phyloP scores from a whole-genome alignment of 2,113 vertebrate genomes.

The Ailuropoda melanoleuca region DNA sequence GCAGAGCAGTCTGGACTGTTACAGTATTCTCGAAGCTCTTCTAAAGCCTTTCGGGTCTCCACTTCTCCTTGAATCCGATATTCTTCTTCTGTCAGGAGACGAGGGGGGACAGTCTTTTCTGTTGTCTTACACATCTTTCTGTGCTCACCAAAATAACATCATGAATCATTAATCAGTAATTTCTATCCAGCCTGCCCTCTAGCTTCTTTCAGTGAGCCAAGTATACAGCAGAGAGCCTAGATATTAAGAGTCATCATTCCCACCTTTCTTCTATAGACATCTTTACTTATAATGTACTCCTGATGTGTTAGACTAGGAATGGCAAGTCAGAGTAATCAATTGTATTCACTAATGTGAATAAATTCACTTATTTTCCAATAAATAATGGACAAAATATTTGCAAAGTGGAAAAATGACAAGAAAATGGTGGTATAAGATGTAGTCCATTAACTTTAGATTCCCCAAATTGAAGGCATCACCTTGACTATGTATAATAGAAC shows the following conservation, averaged over 20 bases:
- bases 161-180: constrained; percentile 62
- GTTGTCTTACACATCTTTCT: constrained; percentile 85
- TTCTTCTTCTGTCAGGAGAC: constrained; percentile 94
- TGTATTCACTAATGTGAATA: constrained; percentile 23
- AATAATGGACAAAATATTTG: constrained; percentile 9
- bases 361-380: constrained; percentile 50
- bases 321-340: not conserved
- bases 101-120: constrained; percentile 85
- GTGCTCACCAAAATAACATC: constrained; percentile 76
- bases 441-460: not conserved
- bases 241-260: not conserved
- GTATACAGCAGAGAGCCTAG: not conserved
- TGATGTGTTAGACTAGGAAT: not conserved
- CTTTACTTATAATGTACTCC: not conserved
- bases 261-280: not conserved
- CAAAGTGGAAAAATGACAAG: constrained; percentile 49
- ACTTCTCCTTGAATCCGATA: constrained; percentile 91
- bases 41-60: constrained; percentile 92
- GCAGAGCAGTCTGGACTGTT: constrained; percentile 92
- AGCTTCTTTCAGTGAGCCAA: constrained; percentile 43
- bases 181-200: not conserved
- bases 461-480: not conserved
- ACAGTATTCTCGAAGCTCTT: constrained; percentile 90
- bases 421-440: constrained; percentile 32
- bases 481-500: constrained; percentile 22